Evolutionary conservation across 2,797 vertebrate species (phyloP).

Genomic region (Meriones psammophilus): DNA sequence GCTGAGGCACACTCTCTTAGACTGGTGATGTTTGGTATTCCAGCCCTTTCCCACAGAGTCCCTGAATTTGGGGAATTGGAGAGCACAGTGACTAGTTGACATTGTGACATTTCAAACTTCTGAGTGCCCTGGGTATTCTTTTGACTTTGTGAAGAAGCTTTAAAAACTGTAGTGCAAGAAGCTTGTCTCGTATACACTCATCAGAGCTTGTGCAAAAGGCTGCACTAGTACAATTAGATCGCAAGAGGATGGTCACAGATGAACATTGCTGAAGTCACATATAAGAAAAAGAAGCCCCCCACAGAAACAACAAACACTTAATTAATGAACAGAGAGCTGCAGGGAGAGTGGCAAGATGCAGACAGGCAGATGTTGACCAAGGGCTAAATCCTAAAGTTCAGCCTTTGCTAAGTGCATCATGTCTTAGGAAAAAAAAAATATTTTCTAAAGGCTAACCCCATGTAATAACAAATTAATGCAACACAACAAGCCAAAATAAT

Average conservation of each 20-base stretch:
- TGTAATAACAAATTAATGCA: constrained; percentile 43
- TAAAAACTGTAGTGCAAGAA: neutral
- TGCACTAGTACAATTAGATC: neutral
- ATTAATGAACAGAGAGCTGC: neutral
- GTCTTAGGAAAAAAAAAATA: too few species aligned
- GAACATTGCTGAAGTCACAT: neutral
- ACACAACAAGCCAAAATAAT: neutral
- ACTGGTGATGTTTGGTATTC: neutral
- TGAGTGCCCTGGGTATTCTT: constrained; percentile 1
- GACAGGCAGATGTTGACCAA: neutral
- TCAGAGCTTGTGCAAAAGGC: neutral
- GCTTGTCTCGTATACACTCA: neutral
- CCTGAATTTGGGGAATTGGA: neutral
- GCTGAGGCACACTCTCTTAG: constrained; percentile 27
- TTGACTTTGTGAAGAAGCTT: constrained; percentile 48
- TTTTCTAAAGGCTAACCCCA: neutral
- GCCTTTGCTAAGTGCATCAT: neutral
- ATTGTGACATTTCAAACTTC: constrained; percentile 41
- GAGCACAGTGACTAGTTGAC: neutral
- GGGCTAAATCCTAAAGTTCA: neutral
- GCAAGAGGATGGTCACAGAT: neutral
- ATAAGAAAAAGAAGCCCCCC: neutral
- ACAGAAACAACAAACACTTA: neutral
- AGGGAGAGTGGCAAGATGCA: neutral
- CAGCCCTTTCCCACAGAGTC: neutral